Evolutionary conservation across 2,797 vertebrate species (phyloP), one percentile per base, ranked within the genome.

Genomic region (Microhierax caerulescens): DNA sequence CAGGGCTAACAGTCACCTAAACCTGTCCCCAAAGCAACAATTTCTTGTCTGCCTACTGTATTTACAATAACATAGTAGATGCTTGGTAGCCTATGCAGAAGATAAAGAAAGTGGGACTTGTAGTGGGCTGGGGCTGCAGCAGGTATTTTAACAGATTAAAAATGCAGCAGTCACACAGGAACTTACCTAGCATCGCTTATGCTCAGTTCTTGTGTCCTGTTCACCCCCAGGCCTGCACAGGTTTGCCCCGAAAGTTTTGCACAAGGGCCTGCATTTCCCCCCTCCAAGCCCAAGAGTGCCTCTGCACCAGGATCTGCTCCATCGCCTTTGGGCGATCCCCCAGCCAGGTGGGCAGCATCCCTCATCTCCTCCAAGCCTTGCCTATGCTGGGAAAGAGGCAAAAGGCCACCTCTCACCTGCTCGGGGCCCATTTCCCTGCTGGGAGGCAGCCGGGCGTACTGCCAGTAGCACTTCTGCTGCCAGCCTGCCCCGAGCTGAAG

Each of bases 371-470:
- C 32, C n/a, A 72, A 70, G 25, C 59, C 37, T 72, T 43, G 43
- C 18, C 43, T 43, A 19, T 43, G 43, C 43, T 39, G 12, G 36
- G 39, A 41, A 51, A 61, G 57, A 50, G 32, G 39, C 20, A 70
- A 75, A n/a, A 54, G 28, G 18, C 54, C 12, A 34, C 12, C 10
- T 48, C 39, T 65, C 32, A 23, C 18, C 10, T 25, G 12, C 50
- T 39, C 6, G 3, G 1, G 16, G 8, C 19, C 6, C 3, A 0
- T 48, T 53, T 53, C 19, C 25, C 34, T 34, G 28, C 23, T 43
- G 14, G 3, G 4, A 14, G 27, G 27, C 20, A 48, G 39, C 0
- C 1, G 60, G 22, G 20, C 34, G 6, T 18, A 10, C 9, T 7
- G 4, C 25, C 39, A 60, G 78, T 22, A 83, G 36, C 32, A 30